These are phyloP conservation scores for Babylonia areolata DNA, from an alignment of 1,140 invertebrate species.

Conservation along the genomic window DNA sequence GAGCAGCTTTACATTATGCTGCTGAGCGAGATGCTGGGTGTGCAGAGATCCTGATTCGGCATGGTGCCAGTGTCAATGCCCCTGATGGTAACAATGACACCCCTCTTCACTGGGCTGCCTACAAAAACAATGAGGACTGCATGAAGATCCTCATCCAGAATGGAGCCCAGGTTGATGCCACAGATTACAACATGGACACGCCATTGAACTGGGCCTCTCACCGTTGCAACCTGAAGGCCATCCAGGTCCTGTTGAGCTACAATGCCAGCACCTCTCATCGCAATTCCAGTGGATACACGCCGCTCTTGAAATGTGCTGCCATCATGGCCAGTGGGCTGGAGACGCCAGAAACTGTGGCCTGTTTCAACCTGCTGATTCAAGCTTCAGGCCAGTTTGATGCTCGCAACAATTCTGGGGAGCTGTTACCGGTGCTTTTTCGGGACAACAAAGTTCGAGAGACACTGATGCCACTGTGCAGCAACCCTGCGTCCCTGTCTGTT, in stretches of 20 bases:
- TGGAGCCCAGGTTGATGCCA: conserved; percentile 75
- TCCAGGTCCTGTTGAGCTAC: conserved; percentile 86
- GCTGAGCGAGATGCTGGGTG: conserved; percentile 66
- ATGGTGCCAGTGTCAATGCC: conserved; percentile 66
- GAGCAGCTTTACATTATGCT: conserved; percentile 72
- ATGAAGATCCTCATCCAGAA: conserved; percentile 74
- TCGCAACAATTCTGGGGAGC: conserved; percentile 55
- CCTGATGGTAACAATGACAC: conserved; percentile 69
- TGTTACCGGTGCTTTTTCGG: conserved; percentile 49
- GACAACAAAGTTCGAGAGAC: conserved; percentile 65
- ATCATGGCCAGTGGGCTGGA: conserved; percentile 67
- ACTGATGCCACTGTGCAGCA: conserved; percentile 58
- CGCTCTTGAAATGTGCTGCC: conserved; percentile 58
- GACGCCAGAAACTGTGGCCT: conserved; percentile 62
- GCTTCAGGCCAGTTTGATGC: conserved; percentile 69
- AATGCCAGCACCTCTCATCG: conserved; percentile 78
- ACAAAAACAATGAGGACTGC: conserved; percentile 69
- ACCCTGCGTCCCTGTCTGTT: conserved; percentile 56
- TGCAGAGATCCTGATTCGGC: conserved; percentile 59
- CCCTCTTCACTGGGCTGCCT: conserved; percentile 73
- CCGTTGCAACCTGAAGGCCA: conserved; percentile 88
- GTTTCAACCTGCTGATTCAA: conserved; percentile 66
- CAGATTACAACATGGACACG: conserved; percentile 75
- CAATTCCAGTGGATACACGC: conserved; percentile 61
- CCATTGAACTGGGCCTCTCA: conserved; percentile 89